Evolutionary conservation across 2,113 vertebrate genomes (phyloP).

Genomic region (Grus americana): DNA sequence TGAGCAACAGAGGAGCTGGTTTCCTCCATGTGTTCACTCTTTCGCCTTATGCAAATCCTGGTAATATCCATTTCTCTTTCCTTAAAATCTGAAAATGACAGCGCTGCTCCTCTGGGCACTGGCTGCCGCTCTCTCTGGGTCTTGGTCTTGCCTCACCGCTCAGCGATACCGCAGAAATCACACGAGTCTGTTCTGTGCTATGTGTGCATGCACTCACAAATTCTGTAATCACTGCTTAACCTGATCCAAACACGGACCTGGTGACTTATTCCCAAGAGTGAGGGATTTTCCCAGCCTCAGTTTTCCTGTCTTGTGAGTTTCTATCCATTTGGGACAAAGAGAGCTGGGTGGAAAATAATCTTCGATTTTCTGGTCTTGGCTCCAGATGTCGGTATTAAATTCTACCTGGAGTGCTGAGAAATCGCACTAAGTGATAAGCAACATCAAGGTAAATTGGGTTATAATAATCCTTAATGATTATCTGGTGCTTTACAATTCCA

Average conservation of each 20-base stretch:
- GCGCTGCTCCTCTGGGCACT: not conserved
- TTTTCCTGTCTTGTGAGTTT: not conserved
- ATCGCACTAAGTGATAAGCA: not conserved
- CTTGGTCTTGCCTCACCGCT: not conserved
- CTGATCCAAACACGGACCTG: not conserved
- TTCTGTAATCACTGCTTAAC: not conserved
- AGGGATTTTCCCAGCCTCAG: not conserved
- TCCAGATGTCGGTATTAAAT: not conserved
- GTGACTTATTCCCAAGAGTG: not conserved
- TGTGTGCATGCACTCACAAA: fast-evolving
- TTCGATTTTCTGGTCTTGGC: not conserved
- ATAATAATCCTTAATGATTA: not conserved
- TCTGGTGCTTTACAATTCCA: not conserved
- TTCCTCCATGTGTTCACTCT: not conserved
- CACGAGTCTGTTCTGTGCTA: not conserved
- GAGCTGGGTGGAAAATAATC: not conserved
- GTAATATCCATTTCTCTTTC: not conserved
- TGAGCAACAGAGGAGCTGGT: not conserved
- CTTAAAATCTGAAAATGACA: not conserved
- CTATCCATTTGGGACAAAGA: not conserved
- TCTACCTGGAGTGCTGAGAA: not conserved
- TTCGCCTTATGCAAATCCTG: not conserved
- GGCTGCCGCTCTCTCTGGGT: not conserved
- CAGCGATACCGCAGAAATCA: fast-evolving
- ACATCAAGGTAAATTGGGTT: not conserved